These are phyloP conservation scores for Meloidogyne hapla DNA, from an alignment of 1,140 invertebrate genomes.

Conservation along the genomic window DNA sequence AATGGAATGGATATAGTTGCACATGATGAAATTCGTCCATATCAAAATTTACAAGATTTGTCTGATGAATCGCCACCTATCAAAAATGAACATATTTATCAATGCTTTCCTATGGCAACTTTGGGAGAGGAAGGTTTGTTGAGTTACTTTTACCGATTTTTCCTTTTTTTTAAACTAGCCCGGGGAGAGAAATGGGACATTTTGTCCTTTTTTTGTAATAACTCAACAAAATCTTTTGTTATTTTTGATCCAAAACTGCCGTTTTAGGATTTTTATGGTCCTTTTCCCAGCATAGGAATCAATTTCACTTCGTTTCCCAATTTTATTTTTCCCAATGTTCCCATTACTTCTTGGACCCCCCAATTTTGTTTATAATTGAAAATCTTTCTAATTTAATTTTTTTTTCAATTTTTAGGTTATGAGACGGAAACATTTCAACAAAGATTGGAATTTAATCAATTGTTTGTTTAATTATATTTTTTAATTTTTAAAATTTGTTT, in stretches of 20 bases:
- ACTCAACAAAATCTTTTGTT: too few species aligned
- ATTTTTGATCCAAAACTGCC: too few species aligned
- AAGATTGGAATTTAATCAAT: background rate
- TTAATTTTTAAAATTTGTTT: background rate
- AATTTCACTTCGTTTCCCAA: too few species aligned
- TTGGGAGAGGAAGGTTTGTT: constrained; percentile 5
- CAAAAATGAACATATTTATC: background rate
- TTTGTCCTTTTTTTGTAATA: too few species aligned
- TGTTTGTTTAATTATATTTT: background rate
- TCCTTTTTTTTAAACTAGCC: too few species aligned
- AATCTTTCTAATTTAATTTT: background rate
- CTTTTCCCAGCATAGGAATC: too few species aligned
- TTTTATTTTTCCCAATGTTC: too few species aligned
- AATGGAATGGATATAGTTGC: constrained; percentile 58
- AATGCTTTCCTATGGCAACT: background rate
- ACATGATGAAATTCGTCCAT: constrained; percentile 56
- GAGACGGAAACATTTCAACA: constrained; percentile 7
- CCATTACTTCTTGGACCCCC: background rate
- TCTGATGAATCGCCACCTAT: background rate
- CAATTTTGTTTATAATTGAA: background rate
- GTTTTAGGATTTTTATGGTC: too few species aligned
- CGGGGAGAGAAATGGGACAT: too few species aligned
- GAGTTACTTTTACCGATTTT: too few species aligned
- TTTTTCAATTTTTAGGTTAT: background rate
- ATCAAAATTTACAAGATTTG: constrained; percentile 2